Conservation (phyloP, 2,888 invertebrate genomes). For the Norana najaformis region DNA sequence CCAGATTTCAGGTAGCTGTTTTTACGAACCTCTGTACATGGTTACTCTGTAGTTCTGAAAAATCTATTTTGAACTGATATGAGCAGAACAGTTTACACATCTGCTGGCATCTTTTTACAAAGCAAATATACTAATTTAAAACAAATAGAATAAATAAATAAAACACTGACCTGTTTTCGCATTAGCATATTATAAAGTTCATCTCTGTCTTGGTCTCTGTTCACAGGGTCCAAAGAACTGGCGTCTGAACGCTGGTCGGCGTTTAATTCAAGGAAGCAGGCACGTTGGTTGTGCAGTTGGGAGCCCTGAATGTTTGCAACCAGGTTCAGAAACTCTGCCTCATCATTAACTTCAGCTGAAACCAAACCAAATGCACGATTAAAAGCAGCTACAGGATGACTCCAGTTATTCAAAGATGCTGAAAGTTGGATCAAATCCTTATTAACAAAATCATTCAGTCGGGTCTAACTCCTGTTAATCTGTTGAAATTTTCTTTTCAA, state of each 20-base stretch:
- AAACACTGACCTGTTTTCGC: slow-evolving; percentile 76
- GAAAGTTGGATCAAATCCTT: too few relatives aligned
- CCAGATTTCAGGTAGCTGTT: background rate
- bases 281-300: slow-evolving; percentile 87
- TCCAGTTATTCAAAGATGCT: too few relatives aligned
- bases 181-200: slow-evolving; percentile 92
- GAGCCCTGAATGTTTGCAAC: slow-evolving; percentile 88
- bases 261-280: slow-evolving; percentile 71
- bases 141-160: background rate
- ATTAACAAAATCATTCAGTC: too few relatives aligned
- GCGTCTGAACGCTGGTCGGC: slow-evolving; percentile 49
- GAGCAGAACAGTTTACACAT: too few relatives aligned
- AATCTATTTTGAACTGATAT: background rate
- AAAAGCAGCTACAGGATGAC: too few relatives aligned
- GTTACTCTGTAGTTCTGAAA: background rate
- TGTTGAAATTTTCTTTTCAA: too few relatives aligned
- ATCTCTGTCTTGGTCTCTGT: slow-evolving; percentile 68
- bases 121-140: background rate
- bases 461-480: too few relatives aligned
- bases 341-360: slow-evolving; percentile 33
- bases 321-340: slow-evolving; percentile 60
- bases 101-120: background rate
- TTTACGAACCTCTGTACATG: background rate
- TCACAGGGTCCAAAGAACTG: slow-evolving; percentile 54
- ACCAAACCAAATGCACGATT: background rate